phyloP scores from a whole-genome alignment of 1,140 invertebrate genomes.

The Pachyrhynchus sulphureomaculatus region DNA sequence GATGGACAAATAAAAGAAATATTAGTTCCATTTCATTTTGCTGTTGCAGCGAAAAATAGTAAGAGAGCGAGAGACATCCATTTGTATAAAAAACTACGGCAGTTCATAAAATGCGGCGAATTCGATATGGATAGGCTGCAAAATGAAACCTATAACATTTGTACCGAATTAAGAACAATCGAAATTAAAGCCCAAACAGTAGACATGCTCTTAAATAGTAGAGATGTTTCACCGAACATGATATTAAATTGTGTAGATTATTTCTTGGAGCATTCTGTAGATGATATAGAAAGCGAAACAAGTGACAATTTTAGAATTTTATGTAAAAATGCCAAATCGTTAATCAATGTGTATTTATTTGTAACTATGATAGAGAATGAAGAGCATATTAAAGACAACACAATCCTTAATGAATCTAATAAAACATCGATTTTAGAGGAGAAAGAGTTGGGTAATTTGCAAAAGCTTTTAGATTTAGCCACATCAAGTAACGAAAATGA shows the following conservation, averaged over 20 bases:
- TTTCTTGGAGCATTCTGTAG: slow-evolving; percentile 45
- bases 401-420: not conserved
- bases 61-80: slow-evolving; percentile 84
- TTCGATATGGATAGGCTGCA: slow-evolving; percentile 55
- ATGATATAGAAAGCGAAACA: slow-evolving; percentile 39
- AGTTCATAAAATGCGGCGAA: slow-evolving; percentile 62
- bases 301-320: slow-evolving; percentile 37
- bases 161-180: slow-evolving; percentile 70
- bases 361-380: slow-evolving; percentile 14
- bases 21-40: slow-evolving; percentile 85
- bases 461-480: slow-evolving; percentile 50
- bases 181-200: slow-evolving; percentile 71
- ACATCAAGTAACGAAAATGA: slow-evolving; percentile 39
- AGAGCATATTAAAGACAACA: not conserved
- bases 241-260: slow-evolving; percentile 56
- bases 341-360: slow-evolving; percentile 47
- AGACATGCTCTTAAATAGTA: slow-evolving; percentile 68
- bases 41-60: slow-evolving; percentile 83
- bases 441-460: slow-evolving; percentile 47
- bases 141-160: slow-evolving; percentile 57
- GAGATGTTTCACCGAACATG: slow-evolving; percentile 59
- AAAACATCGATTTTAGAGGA: not conserved
- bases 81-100: slow-evolving; percentile 76
- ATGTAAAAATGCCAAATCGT: slow-evolving; percentile 40
- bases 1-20: slow-evolving; percentile 79